phyloP scores from a whole-genome alignment of 2,113 vertebrate genomes.

The Lanius ludovicianus region DNA sequence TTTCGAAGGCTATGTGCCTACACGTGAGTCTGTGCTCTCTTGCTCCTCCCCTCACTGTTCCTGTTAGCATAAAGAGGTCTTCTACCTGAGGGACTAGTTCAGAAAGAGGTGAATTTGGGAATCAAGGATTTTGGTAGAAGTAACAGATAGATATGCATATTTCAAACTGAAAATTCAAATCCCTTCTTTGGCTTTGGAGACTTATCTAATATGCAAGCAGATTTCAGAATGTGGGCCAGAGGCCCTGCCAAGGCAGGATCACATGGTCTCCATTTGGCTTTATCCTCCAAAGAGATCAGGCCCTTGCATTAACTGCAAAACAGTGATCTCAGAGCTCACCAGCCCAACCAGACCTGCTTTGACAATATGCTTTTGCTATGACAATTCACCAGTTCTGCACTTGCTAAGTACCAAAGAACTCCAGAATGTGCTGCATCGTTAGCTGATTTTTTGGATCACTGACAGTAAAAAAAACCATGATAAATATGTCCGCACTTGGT shows the following conservation, averaged over 20 bases:
- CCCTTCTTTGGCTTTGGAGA: neutral
- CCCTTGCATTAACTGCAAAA: neutral
- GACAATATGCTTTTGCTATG: neutral
- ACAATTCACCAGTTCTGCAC: neutral
- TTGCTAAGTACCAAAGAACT: neutral
- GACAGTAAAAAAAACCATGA: neutral
- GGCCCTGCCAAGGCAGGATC: neutral
- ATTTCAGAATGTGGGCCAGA: conserved; percentile 6
- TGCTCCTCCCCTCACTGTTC: neutral
- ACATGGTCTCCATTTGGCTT: neutral
- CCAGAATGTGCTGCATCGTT: neutral
- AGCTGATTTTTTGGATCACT: neutral
- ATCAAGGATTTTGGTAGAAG: neutral
- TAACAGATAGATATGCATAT: neutral
- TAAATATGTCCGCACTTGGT: neutral
- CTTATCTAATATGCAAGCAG: neutral
- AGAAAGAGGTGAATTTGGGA: neutral
- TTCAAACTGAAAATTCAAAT: neutral
- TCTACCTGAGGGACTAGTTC: neutral
- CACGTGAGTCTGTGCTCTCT: neutral
- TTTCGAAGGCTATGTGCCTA: neutral
- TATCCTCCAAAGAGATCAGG: neutral
- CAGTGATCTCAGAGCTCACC: neutral
- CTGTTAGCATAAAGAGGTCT: neutral
- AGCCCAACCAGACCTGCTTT: neutral